Percentiles rank a stretch among this genome's conserved stretches.
Evolutionary conservation across 2,888 invertebrate genomes (phyloP).

Genomic region (Watsonalla binaria): DNA sequence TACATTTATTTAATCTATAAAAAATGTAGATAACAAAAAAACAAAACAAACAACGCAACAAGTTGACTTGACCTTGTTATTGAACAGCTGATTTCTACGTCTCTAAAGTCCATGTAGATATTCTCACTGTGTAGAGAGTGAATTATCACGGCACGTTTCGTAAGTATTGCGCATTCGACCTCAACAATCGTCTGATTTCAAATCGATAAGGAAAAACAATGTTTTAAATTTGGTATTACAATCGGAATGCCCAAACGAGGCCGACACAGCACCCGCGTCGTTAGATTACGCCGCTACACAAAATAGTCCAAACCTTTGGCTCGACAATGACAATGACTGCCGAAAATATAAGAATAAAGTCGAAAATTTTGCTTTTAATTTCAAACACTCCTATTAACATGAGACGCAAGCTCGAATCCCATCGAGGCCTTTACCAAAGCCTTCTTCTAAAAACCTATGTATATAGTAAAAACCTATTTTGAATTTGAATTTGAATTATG

Average conservation of each 20-base stretch:
- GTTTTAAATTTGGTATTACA: conserved; percentile 31
- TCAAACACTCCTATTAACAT: too few relatives aligned
- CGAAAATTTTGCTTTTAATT: too few relatives aligned
- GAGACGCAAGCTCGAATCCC: too few relatives aligned
- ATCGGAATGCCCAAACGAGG: conserved; percentile 34
- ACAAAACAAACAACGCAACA: conserved; percentile 31
- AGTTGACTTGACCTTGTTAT: conserved; percentile 29
- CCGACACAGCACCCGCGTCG: conserved; percentile 17
- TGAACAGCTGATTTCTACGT: conserved; percentile 51
- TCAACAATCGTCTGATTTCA: conserved; percentile 40
- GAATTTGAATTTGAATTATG: too few relatives aligned
- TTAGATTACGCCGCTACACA: conserved; percentile 5
- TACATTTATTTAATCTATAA: conserved; percentile 11
- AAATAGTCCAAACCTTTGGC: conserved; percentile 10
- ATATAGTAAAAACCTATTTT: too few relatives aligned
- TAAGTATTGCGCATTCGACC: conserved; percentile 47
- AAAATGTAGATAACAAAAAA: conserved; percentile 12
- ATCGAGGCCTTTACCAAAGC: too few relatives aligned
- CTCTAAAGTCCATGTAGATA: conserved; percentile 20
- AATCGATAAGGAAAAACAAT: conserved; percentile 53
- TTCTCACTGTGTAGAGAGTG: conserved; percentile 18
- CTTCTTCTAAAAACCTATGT: too few relatives aligned
- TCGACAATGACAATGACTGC: conserved; percentile 45
- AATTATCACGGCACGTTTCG: conserved; percentile 26
- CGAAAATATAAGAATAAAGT: too few relatives aligned